Percentiles rank a stretch among this genome's conserved stretches.
Conservation (phyloP, 2,888 invertebrate species). For the Elmis aenea region DNA sequence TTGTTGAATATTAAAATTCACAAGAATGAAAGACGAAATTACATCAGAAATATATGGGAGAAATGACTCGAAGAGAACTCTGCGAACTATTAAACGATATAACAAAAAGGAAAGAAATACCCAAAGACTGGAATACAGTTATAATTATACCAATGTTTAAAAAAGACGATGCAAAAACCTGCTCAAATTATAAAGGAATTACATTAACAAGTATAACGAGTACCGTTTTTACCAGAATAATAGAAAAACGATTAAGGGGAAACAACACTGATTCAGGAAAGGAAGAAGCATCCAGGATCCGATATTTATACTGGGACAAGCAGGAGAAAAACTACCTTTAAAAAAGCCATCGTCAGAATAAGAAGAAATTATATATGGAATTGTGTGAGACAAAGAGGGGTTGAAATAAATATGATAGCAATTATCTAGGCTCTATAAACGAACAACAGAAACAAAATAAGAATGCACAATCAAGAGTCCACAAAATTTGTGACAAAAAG, state of each 20-base stretch:
- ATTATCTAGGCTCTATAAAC: constrained; percentile 6
- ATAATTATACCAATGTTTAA: too few species aligned
- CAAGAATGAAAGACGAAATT: too few species aligned
- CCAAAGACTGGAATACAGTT: constrained; percentile 5
- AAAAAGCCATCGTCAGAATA: constrained; percentile 7
- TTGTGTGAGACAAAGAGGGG: too few species aligned
- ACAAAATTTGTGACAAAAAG: constrained; percentile 6
- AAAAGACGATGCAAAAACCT: constrained; percentile 4
- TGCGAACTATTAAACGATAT: constrained; percentile 4
- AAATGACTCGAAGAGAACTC: too few species aligned
- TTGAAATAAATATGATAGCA: too few species aligned
- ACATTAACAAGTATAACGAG: constrained; percentile 7
- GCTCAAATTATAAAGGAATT: constrained; percentile 6
- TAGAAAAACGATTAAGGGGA: constrained; percentile 7
- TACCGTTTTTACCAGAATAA: constrained; percentile 7
- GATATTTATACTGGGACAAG: too few species aligned
- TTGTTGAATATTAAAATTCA: too few species aligned
- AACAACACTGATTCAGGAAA: too few species aligned
- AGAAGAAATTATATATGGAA: constrained; percentile 5
- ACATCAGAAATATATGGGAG: too few species aligned
- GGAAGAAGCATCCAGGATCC: too few species aligned
- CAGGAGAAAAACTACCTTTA: constrained; percentile 3
- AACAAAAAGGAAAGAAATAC: constrained; percentile 1
- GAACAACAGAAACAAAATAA: constrained; percentile 8
- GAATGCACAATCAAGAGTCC: too few species aligned